Base-by-base conservation (phyloP, 2,797 vertebrate genomes). In the Sparidentex hasta region DNA sequence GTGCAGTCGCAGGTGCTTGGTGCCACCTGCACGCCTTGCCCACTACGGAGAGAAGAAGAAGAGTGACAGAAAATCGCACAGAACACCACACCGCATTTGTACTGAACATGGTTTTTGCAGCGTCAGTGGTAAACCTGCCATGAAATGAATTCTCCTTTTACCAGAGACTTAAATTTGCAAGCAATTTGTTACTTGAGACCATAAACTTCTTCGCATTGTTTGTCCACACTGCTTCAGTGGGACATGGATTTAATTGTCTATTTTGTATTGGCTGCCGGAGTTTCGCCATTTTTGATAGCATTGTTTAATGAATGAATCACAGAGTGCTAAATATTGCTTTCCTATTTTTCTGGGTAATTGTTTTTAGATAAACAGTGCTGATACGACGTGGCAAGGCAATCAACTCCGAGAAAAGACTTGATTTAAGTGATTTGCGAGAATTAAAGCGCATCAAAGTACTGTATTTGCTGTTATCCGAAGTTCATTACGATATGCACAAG, bases 261-360 rank as follows among this genome's bases (percentile, higher is more conserved):
- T 78, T 76, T 83, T 83, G 27, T 59, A 57, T 56, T 13, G 13
- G 41, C 61, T 64, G 61, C 61, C 65, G 66, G 43, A 73, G 52
- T 67, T 69, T 48, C 52, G 43, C 54, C 33, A 38, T 74, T 71
- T 46, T 54, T 75, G 41, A 71, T 66, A 55, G 62, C 72, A 70
- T 3, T 63, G 72, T 73, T 82, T 70, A 82, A 58, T 78, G 59
- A 70, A 65, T 81, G 56, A 70, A 76, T 82, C 57, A 20, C 43
- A 64, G 68, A 64, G 18, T 61, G 71, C 54, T 46, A 59, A 71
- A 71, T 71, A 65, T 66, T 57, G 58, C 57, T 81, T 83, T 64
- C 71, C 62, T 61, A 46, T 80, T 86, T 82, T 80, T 63, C 44
- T 21, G 66, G 59, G 33, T 86, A 71, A 85, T 86, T 85, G 61